Evolutionary conservation across 2,888 invertebrate genomes (phyloP).

Genomic region (Steinernema hermaphroditum): DNA sequence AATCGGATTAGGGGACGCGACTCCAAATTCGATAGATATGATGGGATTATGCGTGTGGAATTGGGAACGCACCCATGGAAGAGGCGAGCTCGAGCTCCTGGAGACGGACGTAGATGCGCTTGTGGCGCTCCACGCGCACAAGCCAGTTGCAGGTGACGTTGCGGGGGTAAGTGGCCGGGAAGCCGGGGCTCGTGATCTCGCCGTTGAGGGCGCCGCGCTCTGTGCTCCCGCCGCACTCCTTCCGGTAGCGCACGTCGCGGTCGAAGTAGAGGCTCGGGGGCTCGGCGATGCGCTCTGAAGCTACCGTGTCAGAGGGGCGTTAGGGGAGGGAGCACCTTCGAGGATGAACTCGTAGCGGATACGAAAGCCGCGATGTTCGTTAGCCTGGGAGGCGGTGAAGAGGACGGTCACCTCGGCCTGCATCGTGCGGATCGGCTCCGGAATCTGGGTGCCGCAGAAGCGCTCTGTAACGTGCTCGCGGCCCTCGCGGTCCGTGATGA

Average conservation of each 20-base stretch:
- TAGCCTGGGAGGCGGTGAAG: conserved; percentile 40
- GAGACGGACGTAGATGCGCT: conserved; percentile 68
- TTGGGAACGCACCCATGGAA: conserved; percentile 48
- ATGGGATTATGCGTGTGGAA: not conserved
- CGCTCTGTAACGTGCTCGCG: conserved; percentile 54
- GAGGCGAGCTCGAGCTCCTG: conserved; percentile 67
- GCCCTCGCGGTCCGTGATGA: conserved; percentile 48
- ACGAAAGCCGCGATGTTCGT: conserved; percentile 45
- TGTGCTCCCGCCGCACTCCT: conserved; percentile 45
- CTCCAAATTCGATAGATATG: not conserved
- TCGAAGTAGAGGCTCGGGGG: conserved; percentile 45
- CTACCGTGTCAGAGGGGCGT: not conserved
- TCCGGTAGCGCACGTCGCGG: conserved; percentile 36
- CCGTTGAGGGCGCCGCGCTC: conserved; percentile 54
- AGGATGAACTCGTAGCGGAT: conserved; percentile 56
- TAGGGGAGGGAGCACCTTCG: conserved; percentile 55
- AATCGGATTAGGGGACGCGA: not conserved
- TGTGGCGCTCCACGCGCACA: conserved; percentile 67
- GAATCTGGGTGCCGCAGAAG: conserved; percentile 48
- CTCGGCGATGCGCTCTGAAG: conserved; percentile 42
- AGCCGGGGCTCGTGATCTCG: conserved; percentile 68
- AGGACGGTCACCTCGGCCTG: conserved; percentile 39
- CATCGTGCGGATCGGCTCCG: conserved; percentile 40
- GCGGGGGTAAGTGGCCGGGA: conserved; percentile 67
- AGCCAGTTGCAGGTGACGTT: conserved; percentile 69